phyloP scores from a whole-genome alignment of 2,113 vertebrate species.

The Menidia beryllina region DNA sequence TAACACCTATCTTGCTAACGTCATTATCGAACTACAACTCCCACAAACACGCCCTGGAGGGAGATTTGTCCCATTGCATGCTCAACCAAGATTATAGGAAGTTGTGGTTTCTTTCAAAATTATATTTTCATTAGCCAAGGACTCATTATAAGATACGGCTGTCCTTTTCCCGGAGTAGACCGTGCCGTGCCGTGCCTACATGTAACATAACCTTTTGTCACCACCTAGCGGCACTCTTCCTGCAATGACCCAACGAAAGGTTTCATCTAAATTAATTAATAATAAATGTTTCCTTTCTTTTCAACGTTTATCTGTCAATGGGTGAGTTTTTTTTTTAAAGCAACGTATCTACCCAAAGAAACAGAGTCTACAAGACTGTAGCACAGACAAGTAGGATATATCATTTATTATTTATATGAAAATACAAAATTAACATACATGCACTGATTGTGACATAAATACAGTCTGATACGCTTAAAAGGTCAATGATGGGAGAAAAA shows the following conservation, averaged over 20 bases:
- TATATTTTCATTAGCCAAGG: too few relatives aligned
- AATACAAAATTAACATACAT: constrained; percentile 72
- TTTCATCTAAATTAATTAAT: not conserved
- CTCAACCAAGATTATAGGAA: too few relatives aligned
- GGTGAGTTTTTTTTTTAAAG: not conserved
- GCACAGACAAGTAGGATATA: constrained; percentile 39
- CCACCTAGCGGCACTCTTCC: constrained; percentile 11
- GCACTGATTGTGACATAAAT: constrained; percentile 68
- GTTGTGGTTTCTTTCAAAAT: not conserved
- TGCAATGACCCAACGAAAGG: too few relatives aligned
- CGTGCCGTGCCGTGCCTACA: rapidly evolving
- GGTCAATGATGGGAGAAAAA: not conserved
- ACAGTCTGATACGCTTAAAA: constrained; percentile 34
- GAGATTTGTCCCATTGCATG: too few relatives aligned
- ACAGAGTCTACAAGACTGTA: not conserved
- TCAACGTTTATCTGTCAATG: too few relatives aligned
- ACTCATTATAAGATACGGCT: not conserved
- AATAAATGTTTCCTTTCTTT: too few relatives aligned
- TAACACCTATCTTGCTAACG: too few relatives aligned
- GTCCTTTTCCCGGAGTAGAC: not conserved
- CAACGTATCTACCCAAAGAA: not conserved
- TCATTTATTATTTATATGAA: constrained; percentile 57
- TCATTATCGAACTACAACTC: too few relatives aligned
- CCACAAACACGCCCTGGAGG: too few relatives aligned
- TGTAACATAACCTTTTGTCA: not conserved